These are phyloP conservation scores for Microchrysa polita DNA, from an alignment of 2,888 invertebrate species.

Conservation along the genomic window DNA sequence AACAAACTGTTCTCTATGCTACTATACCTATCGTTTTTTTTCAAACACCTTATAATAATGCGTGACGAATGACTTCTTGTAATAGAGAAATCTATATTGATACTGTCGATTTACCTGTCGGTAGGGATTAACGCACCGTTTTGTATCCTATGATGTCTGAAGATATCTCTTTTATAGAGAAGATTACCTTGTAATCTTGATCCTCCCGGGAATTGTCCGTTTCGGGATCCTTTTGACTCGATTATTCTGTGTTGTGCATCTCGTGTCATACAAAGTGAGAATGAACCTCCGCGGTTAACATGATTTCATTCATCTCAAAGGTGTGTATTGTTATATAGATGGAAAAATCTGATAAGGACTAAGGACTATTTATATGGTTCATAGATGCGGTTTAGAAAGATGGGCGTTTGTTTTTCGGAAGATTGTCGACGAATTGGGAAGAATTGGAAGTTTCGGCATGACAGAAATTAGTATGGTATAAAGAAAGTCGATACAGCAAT, in stretches of 20 bases:
- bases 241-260: not conserved
- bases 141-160: slow-evolving; percentile 1
- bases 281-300: too few species aligned
- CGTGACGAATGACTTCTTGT: slow-evolving; percentile 31
- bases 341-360: slow-evolving; percentile 4
- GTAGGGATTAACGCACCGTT: slow-evolving; percentile 8
- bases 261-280: not conserved
- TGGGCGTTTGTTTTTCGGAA: slow-evolving; percentile 1
- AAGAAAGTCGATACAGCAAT: too few species aligned
- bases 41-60: slow-evolving; percentile 3
- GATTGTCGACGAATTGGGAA: not conserved
- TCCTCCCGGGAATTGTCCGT: slow-evolving; percentile 29
- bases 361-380: not conserved
- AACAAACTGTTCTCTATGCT: slow-evolving; percentile 30
- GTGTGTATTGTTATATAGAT: not conserved
- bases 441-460: not conserved
- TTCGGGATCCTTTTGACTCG: slow-evolving; percentile 11
- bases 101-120: slow-evolving; percentile 23
- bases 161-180: not conserved
- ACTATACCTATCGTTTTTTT: not conserved
- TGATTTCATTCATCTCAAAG: slow-evolving; percentile 13
- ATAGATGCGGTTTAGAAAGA: slow-evolving; percentile 17
- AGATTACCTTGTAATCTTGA: slow-evolving; percentile 26
- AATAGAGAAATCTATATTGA: slow-evolving; percentile 13
- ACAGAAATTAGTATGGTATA: not conserved